Evolutionary conservation across 2,888 invertebrate species (phyloP), one percentile per base, ranked within the genome.

Genomic region (Camptogramma bilineatum): DNA sequence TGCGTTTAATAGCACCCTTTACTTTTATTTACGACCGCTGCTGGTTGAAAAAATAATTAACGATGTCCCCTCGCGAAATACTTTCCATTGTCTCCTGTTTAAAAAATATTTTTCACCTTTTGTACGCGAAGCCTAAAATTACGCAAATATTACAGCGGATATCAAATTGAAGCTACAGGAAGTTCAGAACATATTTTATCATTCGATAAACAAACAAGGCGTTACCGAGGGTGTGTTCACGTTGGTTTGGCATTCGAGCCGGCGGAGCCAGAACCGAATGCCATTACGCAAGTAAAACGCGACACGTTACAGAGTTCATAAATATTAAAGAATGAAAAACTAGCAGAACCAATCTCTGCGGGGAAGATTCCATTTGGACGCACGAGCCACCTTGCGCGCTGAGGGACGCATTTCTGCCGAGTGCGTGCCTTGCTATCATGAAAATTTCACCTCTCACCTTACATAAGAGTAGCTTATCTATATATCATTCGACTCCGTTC

Each of bases 1-100:
- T 91, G 88, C 90, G 88, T 90, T 91, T 92, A 91, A 92, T 91
- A 88, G 90, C 90, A 88, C 91, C 91, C 88, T 90, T 91, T 88
- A 90, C 87, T 81, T 85, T 88, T 90, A 91, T 91, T 91, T 91
- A 92, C 80, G 88, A 83, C 83, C 85, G 80, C 72, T 81, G 77
- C 79, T 81, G 80, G 81, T 87, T 81, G 79, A 85, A 89, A 91
- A 90, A 89, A 89, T 84, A 87, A 91, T 87, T 87, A 89, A 90
- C 86, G 86, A 78, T 85, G 82, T 82, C 84, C 91, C 82, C 80
- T 82, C 68, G 77, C 80, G 77, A 79, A 84, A 81, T 82, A 80
- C 78, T 79, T 79, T 78, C 84, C 79, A 88, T 90, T 90, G 90
- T 90, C 84, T 85, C 81, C 74, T 70, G 75, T 80, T 83, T 80